Base-by-base conservation (phyloP, 2,888 invertebrate species). In the Hoplodrina ambigua region DNA sequence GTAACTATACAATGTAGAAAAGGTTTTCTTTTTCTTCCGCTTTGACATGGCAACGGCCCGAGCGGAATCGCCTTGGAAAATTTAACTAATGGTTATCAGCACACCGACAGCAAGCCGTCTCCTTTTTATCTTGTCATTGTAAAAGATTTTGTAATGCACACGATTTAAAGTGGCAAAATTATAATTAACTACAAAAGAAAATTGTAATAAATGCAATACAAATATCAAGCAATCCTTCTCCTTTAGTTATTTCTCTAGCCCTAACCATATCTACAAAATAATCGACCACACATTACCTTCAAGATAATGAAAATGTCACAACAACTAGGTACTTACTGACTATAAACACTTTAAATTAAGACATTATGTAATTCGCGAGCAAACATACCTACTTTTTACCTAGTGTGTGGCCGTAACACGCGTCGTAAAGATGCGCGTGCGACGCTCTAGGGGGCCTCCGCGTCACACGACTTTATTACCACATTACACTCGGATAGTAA, bases 391-490 rank as follows among this genome's bases (percentile, higher is more conserved):
- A 60, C 62, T 69, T 74, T 58, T 63, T 56, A 61, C 30, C 13
- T 17, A 68, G 53, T 69, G 69, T 78, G 70, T 61, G 65, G 72
- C 52, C 60, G 68, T 63, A 63, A 50, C 25, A 33, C 11, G 67
- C 66, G 60, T 83, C 90, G 79, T 90, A 90, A 90, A 90, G 73
- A 82, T 82, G 81, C 85, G 81, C 85, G 82, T 80, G 68, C 78
- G 75, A 53, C 87, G 52, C 85, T 11, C 68, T 85, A 80, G 90
- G 90, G 85, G 90, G 90, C 78, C 89, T 75, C 72, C 81, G 63
- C 83, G 86, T 92, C 91, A 89, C 88, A 85, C 83, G 84, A 87
- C 88, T 93, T 93, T 92, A 93, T 86, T 86, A 82, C 72, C 85
- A 75, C 80, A 88, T 86, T 86, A 87, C 85, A 81, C 76, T 83